A percentile compares a stretch with the other conserved stretches of the same genome.
These are phyloP conservation scores for Pangasius sanitwongsei DNA, from an alignment of 2,797 vertebrate genomes.

Conservation along the genomic window DNA sequence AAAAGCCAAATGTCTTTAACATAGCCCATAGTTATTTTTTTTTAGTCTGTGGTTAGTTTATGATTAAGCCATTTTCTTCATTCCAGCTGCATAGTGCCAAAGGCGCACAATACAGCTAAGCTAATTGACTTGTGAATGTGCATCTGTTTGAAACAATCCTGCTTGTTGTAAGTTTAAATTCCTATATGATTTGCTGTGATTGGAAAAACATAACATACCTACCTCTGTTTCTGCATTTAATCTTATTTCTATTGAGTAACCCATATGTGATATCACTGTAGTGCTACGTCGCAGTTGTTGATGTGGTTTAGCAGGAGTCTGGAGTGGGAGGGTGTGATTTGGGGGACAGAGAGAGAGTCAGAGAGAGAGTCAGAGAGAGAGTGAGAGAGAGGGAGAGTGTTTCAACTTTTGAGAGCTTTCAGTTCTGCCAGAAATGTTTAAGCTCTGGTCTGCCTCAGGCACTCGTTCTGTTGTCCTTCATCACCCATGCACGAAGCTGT, in stretches of 20 bases:
- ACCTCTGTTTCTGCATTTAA: background rate
- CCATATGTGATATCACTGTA: background rate
- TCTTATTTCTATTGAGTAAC: background rate
- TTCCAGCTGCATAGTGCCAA: background rate
- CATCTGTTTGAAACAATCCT: background rate
- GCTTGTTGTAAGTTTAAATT: background rate
- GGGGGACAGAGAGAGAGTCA: background rate
- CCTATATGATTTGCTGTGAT: background rate
- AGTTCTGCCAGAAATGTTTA: conserved; percentile 15
- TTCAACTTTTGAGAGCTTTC: conserved; percentile 4
- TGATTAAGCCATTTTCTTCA: background rate
- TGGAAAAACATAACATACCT: background rate
- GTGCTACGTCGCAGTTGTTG: background rate
- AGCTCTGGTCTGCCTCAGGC: conserved; percentile 12
- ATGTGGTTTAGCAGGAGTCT: background rate
- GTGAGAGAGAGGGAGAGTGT: background rate
- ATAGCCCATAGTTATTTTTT: background rate
- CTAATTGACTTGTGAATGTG: background rate
- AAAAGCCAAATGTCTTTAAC: background rate
- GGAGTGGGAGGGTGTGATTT: background rate
- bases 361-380: background rate
- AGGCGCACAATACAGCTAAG: background rate
- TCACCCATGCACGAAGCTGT: conserved; percentile 27
- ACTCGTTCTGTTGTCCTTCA: conserved; percentile 23
- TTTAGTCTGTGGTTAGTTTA: too few relatives aligned